Conservation (phyloP, 2,113 vertebrate genomes). For the Balaeniceps rex region DNA sequence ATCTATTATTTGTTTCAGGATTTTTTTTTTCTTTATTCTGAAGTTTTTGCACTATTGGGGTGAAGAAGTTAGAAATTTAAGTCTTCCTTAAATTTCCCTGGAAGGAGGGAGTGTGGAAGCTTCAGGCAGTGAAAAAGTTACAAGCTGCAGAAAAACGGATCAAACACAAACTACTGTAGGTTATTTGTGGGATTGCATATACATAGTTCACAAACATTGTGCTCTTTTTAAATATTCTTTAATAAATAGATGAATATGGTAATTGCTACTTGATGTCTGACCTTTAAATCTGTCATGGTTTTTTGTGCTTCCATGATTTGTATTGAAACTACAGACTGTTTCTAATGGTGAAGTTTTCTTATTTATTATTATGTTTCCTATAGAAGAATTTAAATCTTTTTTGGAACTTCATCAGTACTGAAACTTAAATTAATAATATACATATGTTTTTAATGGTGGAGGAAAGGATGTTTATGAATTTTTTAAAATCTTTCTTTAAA, state of each 20-base stretch:
- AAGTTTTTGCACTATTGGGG: neutral
- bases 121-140: neutral
- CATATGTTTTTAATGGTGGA: neutral
- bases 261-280: neutral
- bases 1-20: neutral
- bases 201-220: neutral
- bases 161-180: accelerated
- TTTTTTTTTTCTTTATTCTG: neutral
- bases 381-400: neutral
- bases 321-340: neutral
- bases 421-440: neutral
- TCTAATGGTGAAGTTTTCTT: neutral
- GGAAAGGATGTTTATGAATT: neutral
- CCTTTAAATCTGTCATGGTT: neutral
- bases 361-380: neutral
- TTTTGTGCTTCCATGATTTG: neutral
- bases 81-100: neutral
- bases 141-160: neutral
- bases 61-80: neutral
- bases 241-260: neutral
- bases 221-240: neutral
- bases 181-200: neutral
- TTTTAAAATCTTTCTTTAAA: neutral
- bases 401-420: neutral
- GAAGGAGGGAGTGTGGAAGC: neutral